Percentiles rank a stretch among this genome's conserved stretches.
Conservation (phyloP, 1,140 invertebrate genomes). For the Drosophila watanabei region DNA sequence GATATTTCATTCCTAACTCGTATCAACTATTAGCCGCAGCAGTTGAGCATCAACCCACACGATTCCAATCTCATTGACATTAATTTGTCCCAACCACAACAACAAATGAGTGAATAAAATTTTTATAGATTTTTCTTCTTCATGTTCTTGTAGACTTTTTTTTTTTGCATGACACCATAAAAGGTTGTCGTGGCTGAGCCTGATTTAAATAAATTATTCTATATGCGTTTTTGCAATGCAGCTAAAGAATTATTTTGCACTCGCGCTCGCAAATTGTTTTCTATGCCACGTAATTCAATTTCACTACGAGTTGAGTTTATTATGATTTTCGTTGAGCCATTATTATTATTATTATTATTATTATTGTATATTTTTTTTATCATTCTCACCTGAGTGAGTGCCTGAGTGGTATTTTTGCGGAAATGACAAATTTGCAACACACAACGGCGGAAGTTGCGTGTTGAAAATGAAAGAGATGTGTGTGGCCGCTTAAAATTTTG, state of each 20-base stretch:
- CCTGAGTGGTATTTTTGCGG: slow-evolving; percentile 54
- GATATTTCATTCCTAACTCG: slow-evolving; percentile 6
- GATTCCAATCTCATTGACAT: slow-evolving; percentile 43
- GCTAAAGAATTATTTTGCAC: slow-evolving; percentile 51
- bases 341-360: slow-evolving; percentile 24
- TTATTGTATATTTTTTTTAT: slow-evolving; percentile 16
- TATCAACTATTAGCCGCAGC: slow-evolving; percentile 39
- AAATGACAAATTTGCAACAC: slow-evolving; percentile 79
- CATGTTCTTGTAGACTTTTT: slow-evolving; percentile 27
- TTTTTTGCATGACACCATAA: slow-evolving; percentile 67
- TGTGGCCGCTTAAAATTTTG: slow-evolving; percentile 63
- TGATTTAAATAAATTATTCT: slow-evolving; percentile 84
- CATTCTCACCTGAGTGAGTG: slow-evolving; percentile 62
- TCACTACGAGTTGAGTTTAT: slow-evolving; percentile 40
- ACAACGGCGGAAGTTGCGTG: slow-evolving; percentile 75
- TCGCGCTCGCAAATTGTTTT: slow-evolving; percentile 55
- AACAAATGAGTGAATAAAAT: slow-evolving; percentile 46
- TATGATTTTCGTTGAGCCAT: slow-evolving; percentile 24
- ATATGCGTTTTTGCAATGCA: slow-evolving; percentile 71
- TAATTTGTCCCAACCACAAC: slow-evolving; percentile 51
- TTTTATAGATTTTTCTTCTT: slow-evolving; percentile 56
- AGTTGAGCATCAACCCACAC: slow-evolving; percentile 24
- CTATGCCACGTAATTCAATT: slow-evolving; percentile 71
- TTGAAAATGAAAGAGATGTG: slow-evolving; percentile 41
- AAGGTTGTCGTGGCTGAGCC: slow-evolving; percentile 72